Percentiles rank a stretch among this genome's conserved stretches.
Conservation (phyloP, 2,888 invertebrate genomes). For the Andrena bucephala region DNA sequence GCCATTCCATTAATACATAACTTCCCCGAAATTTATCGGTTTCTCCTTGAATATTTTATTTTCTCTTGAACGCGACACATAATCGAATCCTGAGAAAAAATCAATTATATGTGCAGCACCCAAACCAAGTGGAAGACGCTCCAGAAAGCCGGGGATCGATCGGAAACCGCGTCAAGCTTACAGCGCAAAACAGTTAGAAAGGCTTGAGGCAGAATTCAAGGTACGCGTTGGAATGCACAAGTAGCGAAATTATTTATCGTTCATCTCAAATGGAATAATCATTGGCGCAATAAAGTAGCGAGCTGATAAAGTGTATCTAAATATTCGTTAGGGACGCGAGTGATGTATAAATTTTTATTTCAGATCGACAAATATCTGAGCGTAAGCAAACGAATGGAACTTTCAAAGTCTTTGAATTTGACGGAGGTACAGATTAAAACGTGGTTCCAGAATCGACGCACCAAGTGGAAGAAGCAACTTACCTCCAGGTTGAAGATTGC, state of each 20-base stretch:
- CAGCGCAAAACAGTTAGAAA: slow-evolving; percentile 96
- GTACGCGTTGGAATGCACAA: slow-evolving; percentile 80
- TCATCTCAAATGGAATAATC: neutral
- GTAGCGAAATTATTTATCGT: neutral
- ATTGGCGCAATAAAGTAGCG: neutral
- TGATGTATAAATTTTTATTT: slow-evolving; percentile 45
- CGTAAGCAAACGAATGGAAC: slow-evolving; percentile 97
- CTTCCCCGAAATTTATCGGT: slow-evolving; percentile 9
- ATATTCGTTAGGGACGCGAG: neutral
- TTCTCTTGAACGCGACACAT: neutral
- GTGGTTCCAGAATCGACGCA: slow-evolving; percentile 98
- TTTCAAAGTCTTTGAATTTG: slow-evolving; percentile 94
- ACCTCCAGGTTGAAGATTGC: slow-evolving; percentile 95
- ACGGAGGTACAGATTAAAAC: slow-evolving; percentile 99
- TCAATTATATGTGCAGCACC: slow-evolving; percentile 87
- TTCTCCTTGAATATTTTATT: neutral
- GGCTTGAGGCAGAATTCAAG: slow-evolving; percentile 97
- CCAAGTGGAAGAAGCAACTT: slow-evolving; percentile 99
- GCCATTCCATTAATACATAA: slow-evolving; percentile 31
- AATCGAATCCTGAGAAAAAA: slow-evolving; percentile 5
- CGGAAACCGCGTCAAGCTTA: slow-evolving; percentile 98
- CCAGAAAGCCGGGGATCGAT: slow-evolving; percentile 95
- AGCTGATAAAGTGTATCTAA: neutral
- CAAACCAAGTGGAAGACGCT: slow-evolving; percentile 92
- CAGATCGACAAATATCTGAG: slow-evolving; percentile 97